A percentile compares a stretch with the other conserved stretches of the same genome.
These are phyloP conservation scores for Vanessa tameamea DNA, from an alignment of 1,140 invertebrate genomes.

Conservation along the genomic window DNA sequence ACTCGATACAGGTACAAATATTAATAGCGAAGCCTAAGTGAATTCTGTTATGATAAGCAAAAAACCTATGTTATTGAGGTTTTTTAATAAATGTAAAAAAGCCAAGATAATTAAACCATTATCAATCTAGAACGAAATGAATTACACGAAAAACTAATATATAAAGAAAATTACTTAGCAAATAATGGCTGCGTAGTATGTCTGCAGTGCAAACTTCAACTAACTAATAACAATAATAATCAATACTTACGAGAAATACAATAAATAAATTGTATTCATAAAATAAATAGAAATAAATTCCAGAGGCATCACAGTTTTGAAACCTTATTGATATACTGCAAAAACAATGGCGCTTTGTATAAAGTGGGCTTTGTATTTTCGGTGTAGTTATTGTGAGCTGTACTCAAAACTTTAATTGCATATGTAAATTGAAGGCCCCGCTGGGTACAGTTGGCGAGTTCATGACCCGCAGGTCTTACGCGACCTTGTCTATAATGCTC, in stretches of 20 bases:
- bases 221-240: not conserved
- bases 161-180: no score
- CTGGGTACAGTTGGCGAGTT: slow-evolving; percentile 24
- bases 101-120: no score
- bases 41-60: no score
- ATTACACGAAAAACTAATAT: no score
- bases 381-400: slow-evolving; percentile 29
- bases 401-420: slow-evolving; percentile 51
- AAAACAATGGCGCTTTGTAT: slow-evolving; percentile 24
- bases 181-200: no score
- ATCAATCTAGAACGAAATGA: no score
- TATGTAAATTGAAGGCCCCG: slow-evolving; percentile 46
- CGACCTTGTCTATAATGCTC: slow-evolving; percentile 30
- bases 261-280: not conserved
- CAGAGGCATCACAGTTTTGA: not conserved
- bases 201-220: not conserved
- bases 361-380: slow-evolving; percentile 30
- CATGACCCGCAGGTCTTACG: slow-evolving; percentile 28
- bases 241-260: not conserved
- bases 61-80: no score
- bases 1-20: no score
- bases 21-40: no score
- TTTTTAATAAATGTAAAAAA: no score
- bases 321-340: slow-evolving; percentile 16
- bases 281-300: not conserved